Percentiles rank a stretch among this genome's conserved stretches.
phyloP scores from a whole-genome alignment of 2,113 vertebrate genomes.

The Tetrax tetrax region DNA sequence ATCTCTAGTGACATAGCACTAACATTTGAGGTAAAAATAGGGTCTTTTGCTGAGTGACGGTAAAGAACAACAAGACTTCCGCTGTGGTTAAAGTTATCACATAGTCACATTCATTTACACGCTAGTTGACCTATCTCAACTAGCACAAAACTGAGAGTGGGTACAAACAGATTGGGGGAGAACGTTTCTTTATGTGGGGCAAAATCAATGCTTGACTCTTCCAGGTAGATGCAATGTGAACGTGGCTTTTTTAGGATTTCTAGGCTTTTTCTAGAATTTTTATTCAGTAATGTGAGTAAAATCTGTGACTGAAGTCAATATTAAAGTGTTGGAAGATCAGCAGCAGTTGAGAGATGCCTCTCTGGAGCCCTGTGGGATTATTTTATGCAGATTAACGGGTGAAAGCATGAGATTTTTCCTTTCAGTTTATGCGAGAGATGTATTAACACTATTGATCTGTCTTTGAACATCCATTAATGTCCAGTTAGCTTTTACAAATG shows the following conservation, averaged over 20 bases:
- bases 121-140: neutral
- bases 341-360: neutral
- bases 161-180: neutral
- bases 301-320: neutral
- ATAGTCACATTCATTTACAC: neutral
- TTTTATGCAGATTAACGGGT: neutral
- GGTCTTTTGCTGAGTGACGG: neutral
- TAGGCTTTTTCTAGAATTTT: neutral
- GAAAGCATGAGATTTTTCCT: neutral
- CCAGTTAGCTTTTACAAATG: neutral
- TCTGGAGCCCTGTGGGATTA: neutral
- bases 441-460: neutral
- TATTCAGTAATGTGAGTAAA: neutral
- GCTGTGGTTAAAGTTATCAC: neutral
- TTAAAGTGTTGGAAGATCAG: neutral
- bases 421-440: neutral
- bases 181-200: neutral
- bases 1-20: conserved; percentile 16
- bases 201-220: neutral
- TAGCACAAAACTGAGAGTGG: neutral
- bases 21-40: conserved; percentile 48
- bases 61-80: neutral
- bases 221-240: neutral
- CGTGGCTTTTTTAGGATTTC: neutral
- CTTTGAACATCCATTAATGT: neutral